Conservation (phyloP, 2,797 vertebrate genomes). For the Diplodus puntazzo region DNA sequence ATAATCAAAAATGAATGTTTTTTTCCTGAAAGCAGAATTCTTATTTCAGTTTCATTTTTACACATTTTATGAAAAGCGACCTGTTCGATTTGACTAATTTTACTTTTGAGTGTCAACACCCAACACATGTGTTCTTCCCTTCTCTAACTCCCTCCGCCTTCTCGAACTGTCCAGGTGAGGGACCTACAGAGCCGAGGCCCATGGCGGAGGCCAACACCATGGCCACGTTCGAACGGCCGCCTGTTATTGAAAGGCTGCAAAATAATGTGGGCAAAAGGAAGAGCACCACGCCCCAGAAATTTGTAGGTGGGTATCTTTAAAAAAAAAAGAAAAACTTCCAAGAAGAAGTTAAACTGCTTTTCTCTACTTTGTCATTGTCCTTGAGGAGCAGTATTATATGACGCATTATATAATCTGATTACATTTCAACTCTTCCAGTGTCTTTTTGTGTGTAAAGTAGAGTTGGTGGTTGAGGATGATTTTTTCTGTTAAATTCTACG, state of each 20-base stretch:
- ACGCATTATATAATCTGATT: not conserved
- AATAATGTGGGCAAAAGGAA: constrained; percentile 98
- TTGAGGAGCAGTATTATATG: not conserved
- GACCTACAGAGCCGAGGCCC: constrained; percentile 91
- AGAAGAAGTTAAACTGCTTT: not conserved
- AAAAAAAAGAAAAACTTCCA: not conserved
- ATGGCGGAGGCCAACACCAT: constrained; percentile 90
- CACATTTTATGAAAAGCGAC: not conserved
- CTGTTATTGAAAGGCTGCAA: constrained; percentile 96
- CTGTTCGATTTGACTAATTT: not conserved
- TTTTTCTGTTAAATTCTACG: not conserved
- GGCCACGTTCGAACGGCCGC: constrained; percentile 94
- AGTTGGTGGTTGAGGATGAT: not conserved
- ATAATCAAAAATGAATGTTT: not conserved
- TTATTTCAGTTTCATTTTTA: not conserved
- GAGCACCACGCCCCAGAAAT: constrained; percentile 99
- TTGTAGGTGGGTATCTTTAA: constrained; percentile 90
- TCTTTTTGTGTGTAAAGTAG: not conserved
- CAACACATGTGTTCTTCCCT: not conserved
- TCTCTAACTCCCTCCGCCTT: not conserved
- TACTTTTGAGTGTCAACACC: not conserved
- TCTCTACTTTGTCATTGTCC: not conserved
- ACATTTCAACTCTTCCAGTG: not conserved
- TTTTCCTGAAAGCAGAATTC: not conserved
- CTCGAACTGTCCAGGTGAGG: constrained; percentile 83